Conservation (phyloP, 2,113 vertebrate genomes). For the Embiotoca jacksoni region DNA sequence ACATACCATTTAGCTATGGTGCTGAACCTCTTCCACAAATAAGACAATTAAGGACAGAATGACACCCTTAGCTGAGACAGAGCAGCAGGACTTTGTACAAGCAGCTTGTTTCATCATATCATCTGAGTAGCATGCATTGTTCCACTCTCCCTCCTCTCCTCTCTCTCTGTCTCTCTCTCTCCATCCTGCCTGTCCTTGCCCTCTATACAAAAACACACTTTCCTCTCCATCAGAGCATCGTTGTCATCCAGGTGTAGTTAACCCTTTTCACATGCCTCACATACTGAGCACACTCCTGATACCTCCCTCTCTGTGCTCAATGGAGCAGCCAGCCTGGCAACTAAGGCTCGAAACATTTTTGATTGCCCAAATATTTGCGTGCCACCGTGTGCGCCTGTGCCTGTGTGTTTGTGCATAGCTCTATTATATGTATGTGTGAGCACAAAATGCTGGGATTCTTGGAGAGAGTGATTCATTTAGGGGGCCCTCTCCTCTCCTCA, state of each 20-base stretch:
- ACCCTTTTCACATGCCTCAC: conserved; percentile 65
- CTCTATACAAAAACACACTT: conserved; percentile 45
- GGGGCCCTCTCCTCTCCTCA: conserved; percentile 86
- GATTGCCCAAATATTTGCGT: conserved; percentile 79
- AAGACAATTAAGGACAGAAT: conserved; percentile 37
- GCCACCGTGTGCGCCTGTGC: conserved; percentile 9
- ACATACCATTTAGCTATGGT: background rate
- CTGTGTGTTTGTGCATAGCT: conserved; percentile 26
- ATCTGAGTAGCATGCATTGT: conserved; percentile 46
- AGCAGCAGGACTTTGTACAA: conserved; percentile 28
- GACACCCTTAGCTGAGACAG: conserved; percentile 45
- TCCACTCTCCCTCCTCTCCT: conserved; percentile 4
- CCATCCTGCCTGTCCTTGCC: conserved; percentile 28
- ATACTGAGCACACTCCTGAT: conserved; percentile 36
- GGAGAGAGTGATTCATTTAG: conserved; percentile 81
- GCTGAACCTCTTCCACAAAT: background rate
- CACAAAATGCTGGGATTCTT: conserved; percentile 65
- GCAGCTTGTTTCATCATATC: conserved; percentile 51
- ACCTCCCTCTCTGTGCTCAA: conserved; percentile 53
- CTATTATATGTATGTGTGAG: conserved; percentile 61
- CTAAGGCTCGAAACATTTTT: conserved; percentile 75
- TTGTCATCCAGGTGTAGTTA: conserved; percentile 73
- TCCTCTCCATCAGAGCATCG: conserved; percentile 57
- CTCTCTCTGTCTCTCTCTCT: conserved; percentile 7
- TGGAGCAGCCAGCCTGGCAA: conserved; percentile 42